Conservation (phyloP, 2,113 vertebrate genomes). For the Microtus richardsoni region DNA sequence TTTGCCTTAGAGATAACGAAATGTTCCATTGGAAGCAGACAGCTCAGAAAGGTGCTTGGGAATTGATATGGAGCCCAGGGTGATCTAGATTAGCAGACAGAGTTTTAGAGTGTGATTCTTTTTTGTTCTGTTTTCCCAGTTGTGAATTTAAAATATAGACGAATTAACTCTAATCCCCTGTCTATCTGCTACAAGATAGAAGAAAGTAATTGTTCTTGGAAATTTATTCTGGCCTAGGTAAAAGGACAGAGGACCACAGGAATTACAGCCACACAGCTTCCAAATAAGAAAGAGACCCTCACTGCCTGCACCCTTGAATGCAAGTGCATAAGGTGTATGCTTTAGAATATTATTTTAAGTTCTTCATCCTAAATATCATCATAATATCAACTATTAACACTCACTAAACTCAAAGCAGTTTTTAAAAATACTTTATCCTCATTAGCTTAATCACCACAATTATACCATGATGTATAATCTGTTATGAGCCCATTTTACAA, state of each 20-base stretch:
- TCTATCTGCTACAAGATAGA: neutral
- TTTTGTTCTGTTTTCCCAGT: conserved; percentile 45
- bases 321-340: neutral
- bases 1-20: conserved; percentile 28
- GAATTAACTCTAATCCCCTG: conserved; percentile 52
- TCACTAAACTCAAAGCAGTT: neutral
- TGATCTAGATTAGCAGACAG: conserved; percentile 29
- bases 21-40: conserved; percentile 1
- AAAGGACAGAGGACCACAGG: conserved; percentile 33
- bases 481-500: neutral
- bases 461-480: neutral
- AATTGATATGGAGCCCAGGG: neutral
- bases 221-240: conserved; percentile 49
- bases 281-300: neutral
- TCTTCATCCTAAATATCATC: neutral
- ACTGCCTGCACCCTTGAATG: neutral
- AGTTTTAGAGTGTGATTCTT: conserved; percentile 53
- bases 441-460: neutral
- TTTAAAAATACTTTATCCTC: neutral
- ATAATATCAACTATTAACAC: neutral
- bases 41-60: conserved; percentile 29
- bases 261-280: neutral
- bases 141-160: conserved; percentile 53
- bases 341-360: neutral
- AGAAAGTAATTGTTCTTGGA: conserved; percentile 64